Base-by-base conservation (phyloP, 1,140 invertebrate species). In the Copidosoma floridanum region DNA sequence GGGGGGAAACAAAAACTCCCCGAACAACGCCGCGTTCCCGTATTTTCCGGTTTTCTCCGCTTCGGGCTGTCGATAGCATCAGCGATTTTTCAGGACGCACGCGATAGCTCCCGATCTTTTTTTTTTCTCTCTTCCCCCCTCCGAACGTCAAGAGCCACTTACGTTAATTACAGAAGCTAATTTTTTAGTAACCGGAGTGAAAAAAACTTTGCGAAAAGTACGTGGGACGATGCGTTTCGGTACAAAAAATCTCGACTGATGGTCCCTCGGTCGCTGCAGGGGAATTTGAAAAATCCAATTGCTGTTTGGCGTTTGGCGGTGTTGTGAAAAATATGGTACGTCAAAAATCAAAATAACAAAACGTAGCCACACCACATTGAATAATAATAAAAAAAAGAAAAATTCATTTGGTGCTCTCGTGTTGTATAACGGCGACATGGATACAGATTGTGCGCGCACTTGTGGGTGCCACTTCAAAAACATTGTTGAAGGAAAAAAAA, bases 311-410 rank as follows among this genome's bases (percentile, higher is more conserved):
- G 52, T 18, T 55, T 55, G 26, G 52, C 52, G 35, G 40, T 46
- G 41, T 50, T 18, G n/a, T n/a, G 26, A 48, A 18, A 52, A 38
- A 26, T 18, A 52, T 16, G 0, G 2, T 32, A 29, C n/a, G n/a
- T 32, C 44, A 71, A 71, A 73, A 69, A 68, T 53, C 60, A 72
- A 72, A 72, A 71, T n/a, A n/a, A n/a, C n/a, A 8, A 74, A 75
- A 69, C 71, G 67, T 78, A 78, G 77, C 71, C 74, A 80, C 76
- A 78, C 77, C 76, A 80, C 77, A 80, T 78, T 69, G 71, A 78
- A 69, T 71, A 71, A 70, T 68, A 64, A 37, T 14, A n/a, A 16
- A 58, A 58, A 62, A 63, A 63, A 56, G 66, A 56, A 62, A 63
- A 61, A 66, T 63, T 61, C 69, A 41, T 74, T 68, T 70, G 52